phyloP scores from a whole-genome alignment of 53 echinoderm and acorn worm species.

The Echinometra lucunter region DNA sequence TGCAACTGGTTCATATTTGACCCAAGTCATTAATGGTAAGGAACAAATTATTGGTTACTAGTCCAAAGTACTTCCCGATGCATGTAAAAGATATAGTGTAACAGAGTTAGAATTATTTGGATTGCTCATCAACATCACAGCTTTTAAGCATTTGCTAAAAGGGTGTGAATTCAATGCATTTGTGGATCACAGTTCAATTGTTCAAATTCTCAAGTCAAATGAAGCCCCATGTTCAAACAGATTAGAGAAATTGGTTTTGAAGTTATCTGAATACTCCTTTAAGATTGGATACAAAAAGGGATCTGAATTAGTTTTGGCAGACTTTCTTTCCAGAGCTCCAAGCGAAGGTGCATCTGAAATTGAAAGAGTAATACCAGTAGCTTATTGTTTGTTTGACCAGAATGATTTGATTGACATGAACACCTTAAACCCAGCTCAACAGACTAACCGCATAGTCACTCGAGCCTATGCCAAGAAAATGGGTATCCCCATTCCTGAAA shows the following conservation, averaged over 20 bases:
- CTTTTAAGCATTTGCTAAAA: constrained; percentile 56
- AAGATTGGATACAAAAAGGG: constrained; percentile 74
- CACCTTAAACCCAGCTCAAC: constrained; percentile 1
- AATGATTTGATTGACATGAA: background rate
- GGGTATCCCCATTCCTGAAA: background rate
- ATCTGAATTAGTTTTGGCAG: constrained; percentile 72
- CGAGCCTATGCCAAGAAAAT: constrained; percentile 47
- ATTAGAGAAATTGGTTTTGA: constrained; percentile 63
- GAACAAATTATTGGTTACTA: constrained; percentile 68
- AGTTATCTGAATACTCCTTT: constrained; percentile 70
- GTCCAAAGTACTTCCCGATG: constrained; percentile 64
- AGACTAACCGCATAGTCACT: background rate
- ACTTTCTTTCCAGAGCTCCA: constrained; percentile 63
- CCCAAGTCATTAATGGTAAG: constrained; percentile 57
- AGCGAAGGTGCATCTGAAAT: background rate
- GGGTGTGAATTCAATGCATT: too few relatives aligned
- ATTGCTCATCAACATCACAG: constrained; percentile 59
- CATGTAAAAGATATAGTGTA: constrained; percentile 62
- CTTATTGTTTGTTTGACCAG: background rate
- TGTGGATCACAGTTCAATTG: constrained; percentile 64
- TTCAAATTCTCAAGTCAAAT: constrained; percentile 70
- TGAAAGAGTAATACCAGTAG: background rate
- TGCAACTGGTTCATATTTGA: constrained; percentile 65
- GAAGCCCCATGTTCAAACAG: constrained; percentile 62
- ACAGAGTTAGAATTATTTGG: constrained; percentile 70